A percentile compares a stretch with the other conserved stretches of the same genome.
Evolutionary conservation across 2,113 vertebrate species (phyloP).

Genomic region (Epinephelus lanceolatus): DNA sequence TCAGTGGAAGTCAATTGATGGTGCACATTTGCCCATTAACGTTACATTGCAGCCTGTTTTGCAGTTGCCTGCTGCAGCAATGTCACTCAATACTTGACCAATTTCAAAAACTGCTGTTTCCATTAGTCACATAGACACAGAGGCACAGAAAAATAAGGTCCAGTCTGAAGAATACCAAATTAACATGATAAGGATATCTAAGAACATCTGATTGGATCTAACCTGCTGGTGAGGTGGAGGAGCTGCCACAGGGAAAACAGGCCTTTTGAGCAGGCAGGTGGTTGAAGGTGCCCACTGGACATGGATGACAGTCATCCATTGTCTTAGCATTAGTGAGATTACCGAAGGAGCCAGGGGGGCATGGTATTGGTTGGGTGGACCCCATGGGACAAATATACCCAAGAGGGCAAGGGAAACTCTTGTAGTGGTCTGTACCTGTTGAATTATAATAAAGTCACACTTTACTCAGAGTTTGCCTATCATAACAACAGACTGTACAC

Average conservation of each 20-base stretch:
- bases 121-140: too few relatives aligned
- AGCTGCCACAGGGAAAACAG: constrained; percentile 93
- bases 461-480: background rate
- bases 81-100: too few relatives aligned
- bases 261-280: constrained; percentile 87
- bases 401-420: constrained; percentile 83
- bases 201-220: constrained; percentile 16
- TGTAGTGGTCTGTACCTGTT: constrained; percentile 86
- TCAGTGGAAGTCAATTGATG: too few relatives aligned
- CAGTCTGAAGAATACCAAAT: too few relatives aligned
- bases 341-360: constrained; percentile 88
- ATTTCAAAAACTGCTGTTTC: too few relatives aligned
- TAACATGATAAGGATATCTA: background rate
- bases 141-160: too few relatives aligned
- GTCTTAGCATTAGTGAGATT: constrained; percentile 75
- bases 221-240: constrained; percentile 89
- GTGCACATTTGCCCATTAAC: too few relatives aligned
- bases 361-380: constrained; percentile 83
- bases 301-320: constrained; percentile 85
- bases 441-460: constrained; percentile 6
- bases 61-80: too few relatives aligned
- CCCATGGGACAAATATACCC: constrained; percentile 88
- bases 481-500: background rate
- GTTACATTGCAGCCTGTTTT: too few relatives aligned
- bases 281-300: constrained; percentile 90